Base-by-base conservation (phyloP, 1,140 invertebrate genomes). In the Cryptotermes secundus region DNA sequence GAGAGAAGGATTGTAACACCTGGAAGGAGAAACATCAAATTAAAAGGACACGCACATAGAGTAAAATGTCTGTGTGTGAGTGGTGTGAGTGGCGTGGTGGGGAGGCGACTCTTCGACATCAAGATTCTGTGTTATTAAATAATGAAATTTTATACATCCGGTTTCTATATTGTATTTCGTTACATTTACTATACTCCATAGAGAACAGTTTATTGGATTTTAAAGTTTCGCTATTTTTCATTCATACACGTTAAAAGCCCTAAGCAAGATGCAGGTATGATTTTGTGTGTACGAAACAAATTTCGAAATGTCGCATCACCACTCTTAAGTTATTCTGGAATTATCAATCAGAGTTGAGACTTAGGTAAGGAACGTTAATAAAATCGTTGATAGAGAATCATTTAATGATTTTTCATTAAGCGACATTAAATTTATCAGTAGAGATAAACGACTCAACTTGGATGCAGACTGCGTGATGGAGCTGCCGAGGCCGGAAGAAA, bases 1-100 rank as follows among this genome's bases (percentile, higher is more conserved):
- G 96, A 96, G 89, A 97, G 94, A 87, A 97, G 93, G 91, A 97
- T 97, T 88, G 96, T 97, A 86, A 97, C 95, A 89, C 95, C 95
- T 96, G 91, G 87, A 90, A 89, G 89, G 86, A 88, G 87, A 88
- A 88, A 86, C 84, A 87, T 80, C 87, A 87, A 86, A 87, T 85
- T 83, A 34, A 65, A 83, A 42, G 38, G 38, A 72, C 22, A 79
- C 36, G 59, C 59, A 31, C 59, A 72, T 72, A 72, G 35, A 81
- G 42, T 35, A 80, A 80, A 16, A 80, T 80, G 35, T 79, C 34
- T 79, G n/a, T 79, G 12, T 26, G 53, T 59, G 53, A 10, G 4
- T n/a, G 26, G 59, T 72, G n/a, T n/a, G 59, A 14, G 26, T 72
- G 3, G 59, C n/a, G 0, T 7, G 59, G 59, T 72, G 59, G 59